A percentile compares a stretch with the other conserved stretches of the same genome.
Conservation (phyloP, 2,113 vertebrate genomes). For the Caranx melampygus region DNA sequence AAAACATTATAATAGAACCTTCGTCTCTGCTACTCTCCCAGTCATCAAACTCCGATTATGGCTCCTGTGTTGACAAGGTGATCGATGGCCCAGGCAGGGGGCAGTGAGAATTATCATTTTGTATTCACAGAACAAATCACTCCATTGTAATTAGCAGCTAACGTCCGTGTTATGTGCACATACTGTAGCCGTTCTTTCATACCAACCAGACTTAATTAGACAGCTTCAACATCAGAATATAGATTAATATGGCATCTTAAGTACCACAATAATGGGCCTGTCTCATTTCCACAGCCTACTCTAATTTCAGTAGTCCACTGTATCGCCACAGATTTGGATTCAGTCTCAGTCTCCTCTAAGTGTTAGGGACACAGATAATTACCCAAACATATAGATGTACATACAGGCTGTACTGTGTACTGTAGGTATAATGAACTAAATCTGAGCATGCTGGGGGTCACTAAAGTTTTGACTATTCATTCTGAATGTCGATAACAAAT, state of each 20-base stretch:
- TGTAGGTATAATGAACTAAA: background rate
- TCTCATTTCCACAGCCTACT: constrained; percentile 52
- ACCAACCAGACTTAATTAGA: constrained; percentile 71
- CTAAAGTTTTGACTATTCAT: background rate
- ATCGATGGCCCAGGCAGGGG: constrained; percentile 60
- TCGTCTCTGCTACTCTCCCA: constrained; percentile 18
- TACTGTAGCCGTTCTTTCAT: constrained; percentile 59
- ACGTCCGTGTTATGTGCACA: constrained; percentile 41
- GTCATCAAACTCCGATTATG: constrained; percentile 60
- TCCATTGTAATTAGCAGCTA: constrained; percentile 67
- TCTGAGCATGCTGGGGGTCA: background rate
- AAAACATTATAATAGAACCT: constrained; percentile 48
- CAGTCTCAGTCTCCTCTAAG: constrained; percentile 2
- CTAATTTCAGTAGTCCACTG: constrained; percentile 18
- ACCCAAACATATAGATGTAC: background rate
- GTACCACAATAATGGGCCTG: constrained; percentile 49
- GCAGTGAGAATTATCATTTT: constrained; percentile 64
- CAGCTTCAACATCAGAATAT: constrained; percentile 46
- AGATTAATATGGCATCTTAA: constrained; percentile 71
- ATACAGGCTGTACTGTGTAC: too few species aligned
- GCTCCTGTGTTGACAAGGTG: constrained; percentile 64
- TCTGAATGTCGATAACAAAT: background rate
- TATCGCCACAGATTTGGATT: constrained; percentile 34
- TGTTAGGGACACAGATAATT: background rate
- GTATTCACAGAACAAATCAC: constrained; percentile 58